Evolutionary conservation across 2,797 vertebrate species (phyloP), one percentile per base, ranked within the genome.

Genomic region (Apodemus agrarius): DNA sequence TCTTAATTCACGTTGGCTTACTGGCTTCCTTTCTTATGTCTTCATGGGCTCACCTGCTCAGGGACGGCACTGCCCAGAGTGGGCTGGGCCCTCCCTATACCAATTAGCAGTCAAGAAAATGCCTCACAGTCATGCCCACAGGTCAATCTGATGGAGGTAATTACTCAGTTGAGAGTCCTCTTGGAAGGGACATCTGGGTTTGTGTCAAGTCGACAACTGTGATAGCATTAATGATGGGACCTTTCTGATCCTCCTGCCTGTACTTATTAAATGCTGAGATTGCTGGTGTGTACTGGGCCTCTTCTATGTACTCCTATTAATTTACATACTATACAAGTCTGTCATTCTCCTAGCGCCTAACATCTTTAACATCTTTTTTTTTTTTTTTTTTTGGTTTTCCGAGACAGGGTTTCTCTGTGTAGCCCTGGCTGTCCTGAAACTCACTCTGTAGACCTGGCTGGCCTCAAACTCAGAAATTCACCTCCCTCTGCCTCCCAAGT

Each of bases 261-360:
- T 6, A 9, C 46, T 46, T 31, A 17, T 46, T 49, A 34, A 31
- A 16, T 79, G 29, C 76, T 79, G 6, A 52, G 75, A 17, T 17
- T 49, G 3, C 76, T 19, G 43, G 46, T 34, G 40, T 76, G 46
- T 31, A 14, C 26, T 14, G 29, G 6, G 46, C 46, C 76, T 79
- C 3, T 78, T 65, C 14, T 54, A 31, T 43, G 34, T 12, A 21
- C 31, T 59, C 59, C 40, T 19, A n/a, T n/a, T 69, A n/a, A 43
- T 24, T 95, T 67, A 85, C 17, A 89, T 37, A 63, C 79, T 31
- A 31, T 91, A 93, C 89, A 46, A 86, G 67, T 69, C 16, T 69
- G 34, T 59, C 43, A 85, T 52, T 34, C 37, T n/a, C 37, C 40
- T 54, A 81, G 10, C 12, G 17, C 8, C 76, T 49, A 49, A 49